These are phyloP conservation scores for Tachystola acroxantha DNA, from an alignment of 2,888 invertebrate genomes.

Conservation along the genomic window DNA sequence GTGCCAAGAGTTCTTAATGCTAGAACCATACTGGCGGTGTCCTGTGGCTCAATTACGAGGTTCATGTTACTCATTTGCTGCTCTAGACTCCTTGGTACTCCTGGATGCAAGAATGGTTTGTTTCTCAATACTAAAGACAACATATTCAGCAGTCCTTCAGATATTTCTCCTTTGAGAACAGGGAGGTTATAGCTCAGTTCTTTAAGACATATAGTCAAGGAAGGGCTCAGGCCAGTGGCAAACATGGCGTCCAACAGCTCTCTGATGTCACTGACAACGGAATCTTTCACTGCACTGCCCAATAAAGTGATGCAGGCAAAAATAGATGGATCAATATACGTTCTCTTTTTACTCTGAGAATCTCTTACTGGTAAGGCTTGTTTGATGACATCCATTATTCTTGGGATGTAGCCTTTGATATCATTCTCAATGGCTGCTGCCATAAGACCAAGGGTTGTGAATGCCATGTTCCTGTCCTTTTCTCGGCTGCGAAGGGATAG, in stretches of 20 bases:
- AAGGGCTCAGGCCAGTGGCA: slow-evolving; percentile 92
- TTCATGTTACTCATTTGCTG: slow-evolving; percentile 68
- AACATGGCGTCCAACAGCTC: slow-evolving; percentile 95
- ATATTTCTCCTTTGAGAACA: slow-evolving; percentile 91
- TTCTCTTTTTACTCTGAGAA: slow-evolving; percentile 85
- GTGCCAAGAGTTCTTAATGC: slow-evolving; percentile 95
- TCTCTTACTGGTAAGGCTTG: slow-evolving; percentile 87
- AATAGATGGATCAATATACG: slow-evolving; percentile 89
- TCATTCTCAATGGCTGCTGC: slow-evolving; percentile 92
- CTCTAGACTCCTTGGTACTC: slow-evolving; percentile 82
- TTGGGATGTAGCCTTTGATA: slow-evolving; percentile 87
- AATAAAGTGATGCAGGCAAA: slow-evolving; percentile 96
- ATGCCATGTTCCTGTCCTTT: slow-evolving; percentile 91
- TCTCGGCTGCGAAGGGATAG: slow-evolving; percentile 87
- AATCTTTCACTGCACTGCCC: slow-evolving; percentile 90
- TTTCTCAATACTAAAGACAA: slow-evolving; percentile 94
- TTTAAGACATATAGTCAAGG: slow-evolving; percentile 92
- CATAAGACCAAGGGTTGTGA: slow-evolving; percentile 93
- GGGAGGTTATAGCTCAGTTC: slow-evolving; percentile 95
- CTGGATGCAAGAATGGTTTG: slow-evolving; percentile 89
- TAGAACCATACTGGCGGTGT: slow-evolving; percentile 91
- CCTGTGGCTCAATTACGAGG: slow-evolving; percentile 78
- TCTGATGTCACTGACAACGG: slow-evolving; percentile 86
- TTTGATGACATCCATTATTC: slow-evolving; percentile 91
- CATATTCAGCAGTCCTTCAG: slow-evolving; percentile 94